Base-by-base conservation (phyloP, 2,888 invertebrate genomes). In the Gisinianus flammeolus region DNA sequence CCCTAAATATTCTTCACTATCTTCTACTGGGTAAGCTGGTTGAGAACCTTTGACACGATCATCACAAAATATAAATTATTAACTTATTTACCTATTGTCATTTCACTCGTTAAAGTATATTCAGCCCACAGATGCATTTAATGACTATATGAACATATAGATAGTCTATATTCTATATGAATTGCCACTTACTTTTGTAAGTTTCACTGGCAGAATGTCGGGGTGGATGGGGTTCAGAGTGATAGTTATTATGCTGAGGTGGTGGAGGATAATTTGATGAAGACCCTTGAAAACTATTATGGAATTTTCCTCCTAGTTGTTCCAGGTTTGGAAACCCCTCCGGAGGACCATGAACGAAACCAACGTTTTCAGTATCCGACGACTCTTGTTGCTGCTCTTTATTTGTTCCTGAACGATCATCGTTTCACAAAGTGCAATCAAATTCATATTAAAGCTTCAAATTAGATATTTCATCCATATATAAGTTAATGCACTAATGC, bases 301-400 rank as follows among this genome's bases (percentile, higher is more conserved):
- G 73, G 56, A 82, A 82, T 58, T 79, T 78, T 24, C 81, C 83
- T 4, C 80, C 82, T 1, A 82, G 75, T 16, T 81, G 66, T 16
- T 81, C 79, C 12, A 83, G 73, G 28, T 70, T 79, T 6, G 83
- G 83, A 76, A 83, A 83, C 0, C 82, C 83, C 28, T 82, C 77
- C 16, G 83, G 83, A 67, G 82, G 83, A 6, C 83, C 83, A 69
- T 80, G 52, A n/a, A 80, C 78, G 54, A 81, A 81, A n/a, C 81
- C 81, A 31, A 77, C 28, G 35, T 80, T 80, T n/a, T 79, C 79
- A 62, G 73, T 75, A 5, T 77, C 77, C 24, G 75, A 52, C 31
- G 78, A 33, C 24, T 67, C 26, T 19, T 44, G 70, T 8, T 79
- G 78, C 24, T 79, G 78, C 24, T 78, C 77, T 75, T 77, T 73